Percentiles rank a stretch among this genome's conserved stretches.
phyloP scores from a whole-genome alignment of 2,888 invertebrate species.

The Tenodera sinensis region DNA sequence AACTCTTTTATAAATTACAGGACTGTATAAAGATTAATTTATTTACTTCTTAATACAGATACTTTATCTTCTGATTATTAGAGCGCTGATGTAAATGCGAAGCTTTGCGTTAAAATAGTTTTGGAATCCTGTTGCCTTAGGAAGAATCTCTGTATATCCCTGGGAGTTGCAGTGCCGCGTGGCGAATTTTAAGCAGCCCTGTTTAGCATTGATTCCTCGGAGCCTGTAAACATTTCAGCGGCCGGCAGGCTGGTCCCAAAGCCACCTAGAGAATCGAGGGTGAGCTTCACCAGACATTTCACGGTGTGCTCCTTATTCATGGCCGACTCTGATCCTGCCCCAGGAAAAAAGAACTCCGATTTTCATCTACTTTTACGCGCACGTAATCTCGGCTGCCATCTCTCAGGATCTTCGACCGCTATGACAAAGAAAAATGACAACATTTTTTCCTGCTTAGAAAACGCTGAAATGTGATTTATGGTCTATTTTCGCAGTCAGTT shows the following conservation, averaged over 20 bases:
- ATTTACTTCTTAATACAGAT: no score
- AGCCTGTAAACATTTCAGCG: background rate
- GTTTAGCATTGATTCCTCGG: background rate
- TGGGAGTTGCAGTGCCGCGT: background rate
- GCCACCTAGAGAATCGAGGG: background rate
- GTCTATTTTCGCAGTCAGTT: background rate
- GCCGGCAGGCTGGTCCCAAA: background rate
- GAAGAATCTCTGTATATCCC: background rate
- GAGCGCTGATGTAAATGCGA: no score
- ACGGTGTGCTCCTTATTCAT: background rate
- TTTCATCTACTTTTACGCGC: background rate
- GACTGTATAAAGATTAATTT: no score
- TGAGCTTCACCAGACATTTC: background rate
- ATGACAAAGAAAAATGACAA: background rate
- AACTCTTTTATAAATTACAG: no score
- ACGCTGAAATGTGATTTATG: background rate
- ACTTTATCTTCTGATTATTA: no score
- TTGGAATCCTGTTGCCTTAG: background rate
- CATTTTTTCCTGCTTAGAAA: background rate
- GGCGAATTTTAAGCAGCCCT: background rate
- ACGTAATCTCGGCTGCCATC: background rate
- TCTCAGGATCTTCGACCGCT: background rate
- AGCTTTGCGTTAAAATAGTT: no score
- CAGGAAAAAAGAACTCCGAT: background rate
- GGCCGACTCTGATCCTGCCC: background rate